phyloP scores from a whole-genome alignment of 1,140 invertebrate species.

The Caerostris extrusa region DNA sequence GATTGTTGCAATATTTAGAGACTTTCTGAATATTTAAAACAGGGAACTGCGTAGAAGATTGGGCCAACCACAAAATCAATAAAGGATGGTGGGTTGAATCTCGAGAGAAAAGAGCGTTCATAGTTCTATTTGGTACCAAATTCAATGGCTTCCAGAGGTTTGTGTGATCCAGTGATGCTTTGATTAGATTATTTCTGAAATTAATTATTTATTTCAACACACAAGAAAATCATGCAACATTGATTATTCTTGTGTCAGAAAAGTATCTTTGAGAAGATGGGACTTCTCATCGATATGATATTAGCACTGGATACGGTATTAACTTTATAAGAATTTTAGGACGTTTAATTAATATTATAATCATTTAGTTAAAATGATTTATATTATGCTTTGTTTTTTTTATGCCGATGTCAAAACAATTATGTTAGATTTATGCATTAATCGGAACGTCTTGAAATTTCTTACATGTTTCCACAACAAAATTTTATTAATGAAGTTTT shows the following conservation, averaged over 20 bases:
- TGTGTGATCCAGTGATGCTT: background rate
- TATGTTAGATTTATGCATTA: too few species aligned
- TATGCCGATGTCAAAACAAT: too few species aligned
- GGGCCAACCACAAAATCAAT: constrained; percentile 54
- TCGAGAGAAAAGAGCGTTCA: constrained; percentile 32
- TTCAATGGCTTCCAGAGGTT: background rate
- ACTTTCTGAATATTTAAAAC: background rate
- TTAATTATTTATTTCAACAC: background rate
- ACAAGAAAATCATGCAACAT: background rate
- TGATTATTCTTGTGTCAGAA: background rate
- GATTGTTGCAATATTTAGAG: background rate
- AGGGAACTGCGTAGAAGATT: background rate
- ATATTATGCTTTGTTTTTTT: too few species aligned
- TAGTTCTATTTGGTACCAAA: background rate
- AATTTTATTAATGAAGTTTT: too few species aligned
- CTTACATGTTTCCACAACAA: too few species aligned
- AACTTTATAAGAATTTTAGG: too few species aligned
- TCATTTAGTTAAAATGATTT: too few species aligned
- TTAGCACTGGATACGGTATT: background rate
- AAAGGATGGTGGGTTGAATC: constrained; percentile 14
- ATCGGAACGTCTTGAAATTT: too few species aligned
- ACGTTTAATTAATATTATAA: too few species aligned
- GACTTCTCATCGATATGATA: background rate
- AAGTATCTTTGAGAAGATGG: too few species aligned
- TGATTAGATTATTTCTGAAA: background rate